A percentile compares a stretch with the other conserved stretches of the same genome.
phyloP scores from a whole-genome alignment of 2,797 vertebrate species.

The Discoglossus pictus region DNA sequence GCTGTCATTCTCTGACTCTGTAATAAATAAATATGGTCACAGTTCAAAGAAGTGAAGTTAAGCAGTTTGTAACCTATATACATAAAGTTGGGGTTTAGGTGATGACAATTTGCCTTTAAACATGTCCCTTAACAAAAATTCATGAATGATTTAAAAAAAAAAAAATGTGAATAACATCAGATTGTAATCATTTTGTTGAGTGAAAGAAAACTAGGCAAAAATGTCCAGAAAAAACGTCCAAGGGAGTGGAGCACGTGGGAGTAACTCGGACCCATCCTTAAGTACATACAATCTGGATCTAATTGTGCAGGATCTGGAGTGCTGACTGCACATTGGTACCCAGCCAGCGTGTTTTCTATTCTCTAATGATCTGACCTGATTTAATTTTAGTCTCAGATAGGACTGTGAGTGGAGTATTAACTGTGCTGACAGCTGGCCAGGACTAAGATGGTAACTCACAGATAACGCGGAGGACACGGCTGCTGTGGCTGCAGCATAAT shows the following conservation, averaged over 20 bases:
- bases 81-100: too few relatives aligned
- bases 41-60: too few relatives aligned
- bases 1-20: too few relatives aligned
- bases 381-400: not conserved
- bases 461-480: too few relatives aligned
- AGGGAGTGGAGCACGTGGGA: slow-evolving; percentile 37
- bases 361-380: not conserved
- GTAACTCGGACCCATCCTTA: slow-evolving; percentile 2
- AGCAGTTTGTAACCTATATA: too few relatives aligned
- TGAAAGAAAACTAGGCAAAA: not conserved
- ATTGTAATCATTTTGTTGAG: not conserved
- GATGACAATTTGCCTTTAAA: too few relatives aligned
- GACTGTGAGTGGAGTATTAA: not conserved
- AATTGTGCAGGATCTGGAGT: slow-evolving; percentile 16
- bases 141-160: too few relatives aligned
- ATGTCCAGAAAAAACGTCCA: not conserved
- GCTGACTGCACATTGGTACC: slow-evolving; percentile 14
- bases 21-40: too few relatives aligned
- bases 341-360: not conserved
- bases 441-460: too few relatives aligned
- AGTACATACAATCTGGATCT: slow-evolving; percentile 32
- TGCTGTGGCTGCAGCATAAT: too few relatives aligned
- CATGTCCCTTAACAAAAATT: too few relatives aligned
- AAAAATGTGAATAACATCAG: not conserved
- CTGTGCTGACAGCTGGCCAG: not conserved